Conservation (phyloP, 2,797 vertebrate species). For the Petrocephalus schoutedeni region DNA sequence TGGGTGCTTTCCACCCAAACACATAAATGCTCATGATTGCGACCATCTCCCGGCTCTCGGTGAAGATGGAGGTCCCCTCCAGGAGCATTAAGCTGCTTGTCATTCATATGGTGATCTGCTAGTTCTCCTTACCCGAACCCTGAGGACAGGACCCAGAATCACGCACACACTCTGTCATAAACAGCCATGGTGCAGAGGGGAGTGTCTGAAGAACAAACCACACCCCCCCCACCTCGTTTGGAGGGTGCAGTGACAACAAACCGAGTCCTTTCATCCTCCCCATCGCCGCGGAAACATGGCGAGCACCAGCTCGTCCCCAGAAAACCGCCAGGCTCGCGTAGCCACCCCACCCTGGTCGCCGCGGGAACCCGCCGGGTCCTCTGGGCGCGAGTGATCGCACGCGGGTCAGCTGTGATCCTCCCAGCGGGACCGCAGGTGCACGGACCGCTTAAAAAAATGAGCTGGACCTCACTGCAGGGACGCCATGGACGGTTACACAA, state of each 20-base stretch:
- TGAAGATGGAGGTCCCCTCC: too few species aligned
- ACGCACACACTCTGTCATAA: neutral
- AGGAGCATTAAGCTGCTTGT: neutral
- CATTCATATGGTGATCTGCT: neutral
- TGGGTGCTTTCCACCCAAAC: neutral
- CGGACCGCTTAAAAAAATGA: neutral
- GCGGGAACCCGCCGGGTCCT: neutral
- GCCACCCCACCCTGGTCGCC: neutral
- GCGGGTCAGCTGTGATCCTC: neutral
- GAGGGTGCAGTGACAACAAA: constrained; percentile 22
- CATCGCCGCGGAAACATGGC: constrained; percentile 28
- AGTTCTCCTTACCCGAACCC: neutral
- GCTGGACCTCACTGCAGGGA: neutral
- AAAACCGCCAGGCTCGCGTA: constrained; percentile 29
- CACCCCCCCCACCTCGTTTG: neutral
- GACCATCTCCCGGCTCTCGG: neutral
- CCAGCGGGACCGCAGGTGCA: neutral
- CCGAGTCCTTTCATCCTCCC: constrained; percentile 26
- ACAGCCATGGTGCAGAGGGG: constrained; percentile 14
- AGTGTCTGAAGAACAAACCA: neutral
- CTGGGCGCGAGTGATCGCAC: neutral
- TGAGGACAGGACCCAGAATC: neutral
- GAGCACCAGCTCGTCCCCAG: constrained; percentile 27
- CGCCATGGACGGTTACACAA: neutral
- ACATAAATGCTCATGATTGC: neutral